Base-by-base conservation (phyloP, 2,888 invertebrate genomes). In the Capitulum mitella region DNA sequence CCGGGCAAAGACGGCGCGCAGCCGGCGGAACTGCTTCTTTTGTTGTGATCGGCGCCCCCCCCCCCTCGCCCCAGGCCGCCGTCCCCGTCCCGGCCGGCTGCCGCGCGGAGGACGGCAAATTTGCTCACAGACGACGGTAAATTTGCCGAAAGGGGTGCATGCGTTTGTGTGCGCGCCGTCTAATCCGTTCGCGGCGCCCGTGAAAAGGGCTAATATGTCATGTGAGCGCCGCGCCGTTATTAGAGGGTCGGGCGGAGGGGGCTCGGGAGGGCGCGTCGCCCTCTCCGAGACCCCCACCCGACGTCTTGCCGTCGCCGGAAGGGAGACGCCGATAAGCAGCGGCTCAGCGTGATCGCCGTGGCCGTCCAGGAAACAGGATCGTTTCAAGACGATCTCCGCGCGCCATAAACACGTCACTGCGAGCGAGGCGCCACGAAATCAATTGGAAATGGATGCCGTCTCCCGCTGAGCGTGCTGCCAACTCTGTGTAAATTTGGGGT, bases 401-500 rank as follows among this genome's bases (percentile, higher is more conserved):
- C 51, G 51, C 22, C 19, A 51, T 61, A 61, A 61, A 32, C 61
- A 61, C 14, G 61, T 16, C 61, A 16, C 14, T 14, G 32, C 14
- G 14, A 32, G 32, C 3, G 70, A 22, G 29, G 3, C 1, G 70
- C 22, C 34, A 22, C 37, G 8, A 58, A 58, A 70, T 37, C 70
- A 70, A 37, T 37, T 22, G 37, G 37, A 70, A 70, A 70, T 37
- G 70, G 70, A 37, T 70, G 70, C 29, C 37, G 29, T 14, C 37
- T 22, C 70, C 70, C 32, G 22, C 70, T 26, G 70, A 10, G 70
- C 19, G n/a, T 10, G 29, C 70, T 70, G 70, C 70, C 70, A 70
- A 37, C 34, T 34, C 37, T 70, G 70, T 70, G 70, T 37, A 70
- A 14, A 34, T 70, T 37, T 37, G 70, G 70, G 70, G 70, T 70